These are phyloP conservation scores for Siniperca obscura DNA, from an alignment of 2,797 vertebrate species.

Conservation along the genomic window DNA sequence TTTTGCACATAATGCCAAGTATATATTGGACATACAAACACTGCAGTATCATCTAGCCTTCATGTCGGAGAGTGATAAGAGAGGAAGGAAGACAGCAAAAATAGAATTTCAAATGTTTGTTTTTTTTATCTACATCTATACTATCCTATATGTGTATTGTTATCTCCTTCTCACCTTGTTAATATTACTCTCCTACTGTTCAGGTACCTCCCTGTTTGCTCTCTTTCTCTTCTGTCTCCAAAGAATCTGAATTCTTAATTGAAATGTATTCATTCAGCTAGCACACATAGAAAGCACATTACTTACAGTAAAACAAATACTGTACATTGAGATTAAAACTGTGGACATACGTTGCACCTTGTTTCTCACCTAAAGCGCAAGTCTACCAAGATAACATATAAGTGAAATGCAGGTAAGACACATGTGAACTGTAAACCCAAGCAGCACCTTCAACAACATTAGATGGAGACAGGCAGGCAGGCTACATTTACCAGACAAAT, in stretches of 20 bases:
- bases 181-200: neutral
- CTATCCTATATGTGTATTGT: neutral
- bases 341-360: neutral
- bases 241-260: conserved; percentile 69
- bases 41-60: conserved; percentile 5
- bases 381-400: conserved; percentile 11
- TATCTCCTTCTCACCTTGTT: conserved; percentile 7
- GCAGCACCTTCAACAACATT: conserved; percentile 16
- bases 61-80: conserved; percentile 24
- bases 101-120: conserved; percentile 16
- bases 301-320: neutral
- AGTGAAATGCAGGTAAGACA: conserved; percentile 16
- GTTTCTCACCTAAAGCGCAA: conserved; percentile 28
- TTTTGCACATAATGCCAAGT: neutral
- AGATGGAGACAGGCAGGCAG: conserved; percentile 19
- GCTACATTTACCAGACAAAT: conserved; percentile 43
- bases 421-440: conserved; percentile 15
- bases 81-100: neutral
- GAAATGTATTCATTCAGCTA: conserved; percentile 58
- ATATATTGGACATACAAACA: conserved; percentile 24
- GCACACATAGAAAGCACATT: conserved; percentile 2
- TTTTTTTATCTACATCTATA: neutral
- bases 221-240: conserved; percentile 24
- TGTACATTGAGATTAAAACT: neutral
- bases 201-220: conserved; percentile 15